Base-by-base conservation (phyloP, 2,888 invertebrate species). In the Anagyrus pseudococci region DNA sequence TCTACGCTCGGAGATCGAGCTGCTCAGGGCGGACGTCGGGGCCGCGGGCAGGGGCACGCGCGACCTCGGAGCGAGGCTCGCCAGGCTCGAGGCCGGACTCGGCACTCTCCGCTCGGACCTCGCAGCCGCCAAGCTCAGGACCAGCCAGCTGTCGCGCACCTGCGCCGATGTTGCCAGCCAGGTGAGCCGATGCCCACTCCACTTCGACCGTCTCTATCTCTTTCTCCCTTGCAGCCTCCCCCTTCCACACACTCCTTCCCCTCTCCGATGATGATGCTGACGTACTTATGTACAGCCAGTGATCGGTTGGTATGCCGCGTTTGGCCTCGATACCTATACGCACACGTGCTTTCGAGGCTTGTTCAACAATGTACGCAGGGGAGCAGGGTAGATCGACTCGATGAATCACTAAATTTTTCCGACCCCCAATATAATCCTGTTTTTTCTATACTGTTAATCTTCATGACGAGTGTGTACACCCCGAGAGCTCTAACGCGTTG, bases 101-200 rank as follows among this genome's bases (percentile, higher is more conserved):
- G 75, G 74, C 2, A 76, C 77, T 23, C 71, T 79, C 33, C 74
- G 75, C 2, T 37, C 62, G 10, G 82, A 81, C 67, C 72, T 80
- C 47, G 71, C 73, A 8, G 75, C 77, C 15, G 70, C 73, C 29
- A 78, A 79, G 62, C 77, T 78, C 59, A 76, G 77, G 33, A 72
- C 75, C 52, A 75, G 76, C 52, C 74, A 76, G 61, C 74, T 85
- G 47, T 81, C 84, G 22, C 72, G 77, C 8, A 81, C 82, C 60
- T 80, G 84, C 69, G 77, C 81, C 46, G 82, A 84, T 52, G 75
- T 85, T 15, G 74, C 81, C 8, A 84, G 85, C 58, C 85, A 86
- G 83, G 86, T 86, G 71, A 79, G 81, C 19, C 2, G 1, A 2
- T 8, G 4, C 22, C 7, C 7, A 2, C 10, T 13, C 2, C 25